Percentiles rank a stretch among this genome's conserved stretches.
phyloP scores from a whole-genome alignment of 1,140 invertebrate genomes.

The Armadillidium nasatum region DNA sequence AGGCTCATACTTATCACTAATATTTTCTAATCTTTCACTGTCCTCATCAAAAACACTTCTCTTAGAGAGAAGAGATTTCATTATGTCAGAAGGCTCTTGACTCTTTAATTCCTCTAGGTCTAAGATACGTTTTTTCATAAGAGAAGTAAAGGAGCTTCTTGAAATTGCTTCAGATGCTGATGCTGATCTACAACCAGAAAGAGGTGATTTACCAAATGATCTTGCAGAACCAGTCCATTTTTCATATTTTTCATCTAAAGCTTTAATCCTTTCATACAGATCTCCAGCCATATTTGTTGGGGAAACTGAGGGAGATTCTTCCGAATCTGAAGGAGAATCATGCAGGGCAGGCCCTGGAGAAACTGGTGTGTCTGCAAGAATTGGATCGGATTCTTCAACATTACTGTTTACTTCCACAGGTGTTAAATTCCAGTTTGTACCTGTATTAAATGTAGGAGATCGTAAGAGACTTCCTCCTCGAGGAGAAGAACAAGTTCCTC shows the following conservation, averaged over 20 bases:
- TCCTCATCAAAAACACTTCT: constrained; percentile 94
- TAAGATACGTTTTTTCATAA: constrained; percentile 55
- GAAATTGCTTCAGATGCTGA: constrained; percentile 34
- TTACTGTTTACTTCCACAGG: constrained; percentile 14
- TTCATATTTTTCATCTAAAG: constrained; percentile 86
- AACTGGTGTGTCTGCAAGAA: constrained; percentile 34
- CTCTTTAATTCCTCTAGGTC: constrained; percentile 62
- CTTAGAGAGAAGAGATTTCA: constrained; percentile 83
- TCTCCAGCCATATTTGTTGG: constrained; percentile 46
- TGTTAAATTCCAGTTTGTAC: constrained; percentile 20
- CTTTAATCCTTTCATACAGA: constrained; percentile 80
- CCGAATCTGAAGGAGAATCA: constrained; percentile 43
- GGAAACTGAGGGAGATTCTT: constrained; percentile 43
- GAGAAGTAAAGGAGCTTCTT: constrained; percentile 35
- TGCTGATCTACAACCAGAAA: constrained; percentile 29
- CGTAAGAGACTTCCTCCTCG: constrained; percentile 36
- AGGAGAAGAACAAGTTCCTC: constrained; percentile 45
- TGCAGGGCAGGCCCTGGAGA: constrained; percentile 39
- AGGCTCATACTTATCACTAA: constrained; percentile 78
- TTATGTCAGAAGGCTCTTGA: constrained; percentile 82
- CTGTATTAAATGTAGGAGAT: constrained; percentile 38
- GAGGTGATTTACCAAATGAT: neutral
- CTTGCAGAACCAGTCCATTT: constrained; percentile 63
- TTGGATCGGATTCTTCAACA: constrained; percentile 28
- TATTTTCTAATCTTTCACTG: constrained; percentile 81